phyloP scores from a whole-genome alignment of 2,797 vertebrate genomes.

The Pseudochaenichthys georgianus region DNA sequence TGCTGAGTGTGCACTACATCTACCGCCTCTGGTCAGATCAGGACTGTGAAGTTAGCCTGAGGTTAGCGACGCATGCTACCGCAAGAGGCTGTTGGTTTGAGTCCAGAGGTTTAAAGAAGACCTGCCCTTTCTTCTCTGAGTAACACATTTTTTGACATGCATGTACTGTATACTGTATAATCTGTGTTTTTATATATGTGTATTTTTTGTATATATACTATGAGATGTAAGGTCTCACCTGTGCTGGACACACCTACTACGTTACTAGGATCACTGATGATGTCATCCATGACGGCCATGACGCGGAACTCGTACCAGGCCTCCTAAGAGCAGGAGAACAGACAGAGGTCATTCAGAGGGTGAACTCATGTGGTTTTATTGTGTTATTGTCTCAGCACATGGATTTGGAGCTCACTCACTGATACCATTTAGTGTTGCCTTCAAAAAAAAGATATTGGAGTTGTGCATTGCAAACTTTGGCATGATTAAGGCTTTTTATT shows the following conservation, averaged over 20 bases:
- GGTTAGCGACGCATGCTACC: conserved; percentile 37
- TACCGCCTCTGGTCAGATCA: conserved; percentile 18
- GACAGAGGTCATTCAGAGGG: neutral
- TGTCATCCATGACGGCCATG: conserved; percentile 96
- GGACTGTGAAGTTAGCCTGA: conserved; percentile 35
- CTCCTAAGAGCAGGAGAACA: conserved; percentile 83
- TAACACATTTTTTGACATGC: no score
- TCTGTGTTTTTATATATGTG: no score
- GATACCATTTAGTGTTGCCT: neutral
- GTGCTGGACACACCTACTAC: conserved; percentile 97
- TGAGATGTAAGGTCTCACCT: conserved; percentile 83
- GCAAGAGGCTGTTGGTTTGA: conserved; percentile 49
- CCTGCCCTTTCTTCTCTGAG: no score
- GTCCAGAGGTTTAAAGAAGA: conserved; percentile 1
- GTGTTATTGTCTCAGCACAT: neutral
- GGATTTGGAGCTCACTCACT: neutral
- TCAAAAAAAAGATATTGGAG: no score
- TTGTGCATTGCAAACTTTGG: no score
- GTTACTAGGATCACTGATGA: conserved; percentile 97
- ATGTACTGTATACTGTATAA: no score
- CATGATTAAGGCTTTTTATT: no score
- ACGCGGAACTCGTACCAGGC: conserved; percentile 98
- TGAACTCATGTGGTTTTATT: neutral
- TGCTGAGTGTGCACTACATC: conserved; percentile 73
- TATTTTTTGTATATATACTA: neutral